A percentile compares a stretch with the other conserved stretches of the same genome.
Conservation (phyloP, 2,888 invertebrate species). For the Acronicta psi region DNA sequence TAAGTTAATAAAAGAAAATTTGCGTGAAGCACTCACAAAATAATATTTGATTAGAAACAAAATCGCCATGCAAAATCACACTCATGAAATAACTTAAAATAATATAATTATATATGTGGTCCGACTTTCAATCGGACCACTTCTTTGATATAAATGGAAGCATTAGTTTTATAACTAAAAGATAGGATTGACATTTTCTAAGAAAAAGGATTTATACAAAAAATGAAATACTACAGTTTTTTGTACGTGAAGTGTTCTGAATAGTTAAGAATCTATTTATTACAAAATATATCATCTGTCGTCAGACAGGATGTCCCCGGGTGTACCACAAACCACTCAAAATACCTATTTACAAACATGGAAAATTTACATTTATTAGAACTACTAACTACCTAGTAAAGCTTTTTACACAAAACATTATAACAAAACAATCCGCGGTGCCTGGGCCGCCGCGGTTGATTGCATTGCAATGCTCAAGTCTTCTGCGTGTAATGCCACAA, state of each 20-base stretch:
- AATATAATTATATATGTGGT: constrained; percentile 82
- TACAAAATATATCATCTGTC: constrained; percentile 55
- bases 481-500: constrained; percentile 86
- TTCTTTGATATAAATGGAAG: constrained; percentile 89
- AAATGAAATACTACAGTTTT: constrained; percentile 58
- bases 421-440: constrained; percentile 80
- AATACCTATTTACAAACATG: constrained; percentile 84
- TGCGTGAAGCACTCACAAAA: constrained; percentile 78
- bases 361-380: constrained; percentile 77
- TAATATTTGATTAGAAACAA: constrained; percentile 81
- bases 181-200: constrained; percentile 70
- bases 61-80: constrained; percentile 88
- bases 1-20: constrained; percentile 80
- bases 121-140: constrained; percentile 86
- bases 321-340: constrained; percentile 75
- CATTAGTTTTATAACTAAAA: constrained; percentile 86
- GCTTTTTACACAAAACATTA: constrained; percentile 86
- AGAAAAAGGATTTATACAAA: constrained; percentile 58
- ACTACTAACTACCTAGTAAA: constrained; percentile 84
- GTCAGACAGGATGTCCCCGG: constrained; percentile 48
- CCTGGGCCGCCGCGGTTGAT: constrained; percentile 64
- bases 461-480: constrained; percentile 87
- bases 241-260: constrained; percentile 68
- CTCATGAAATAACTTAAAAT: constrained; percentile 83
- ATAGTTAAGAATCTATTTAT: constrained; percentile 57